Evolutionary conservation across 2,113 vertebrate genomes (phyloP).

Genomic region (Pachyramphus minor): DNA sequence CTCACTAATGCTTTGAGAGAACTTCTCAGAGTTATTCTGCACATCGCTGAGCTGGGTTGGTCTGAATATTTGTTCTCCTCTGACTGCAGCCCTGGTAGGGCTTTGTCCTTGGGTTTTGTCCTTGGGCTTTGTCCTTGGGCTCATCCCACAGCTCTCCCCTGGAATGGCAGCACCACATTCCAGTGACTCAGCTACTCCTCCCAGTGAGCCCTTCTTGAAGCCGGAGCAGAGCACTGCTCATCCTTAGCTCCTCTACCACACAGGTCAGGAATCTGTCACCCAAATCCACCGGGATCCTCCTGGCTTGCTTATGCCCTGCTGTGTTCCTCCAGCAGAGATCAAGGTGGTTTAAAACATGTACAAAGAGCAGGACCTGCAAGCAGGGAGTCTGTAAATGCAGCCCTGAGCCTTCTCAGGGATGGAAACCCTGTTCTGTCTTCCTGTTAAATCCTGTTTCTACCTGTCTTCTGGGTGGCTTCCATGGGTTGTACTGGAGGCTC

Average conservation of each 20-base stretch:
- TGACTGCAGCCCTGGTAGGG: not conserved
- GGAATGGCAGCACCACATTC: not conserved
- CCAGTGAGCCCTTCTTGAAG: not conserved
- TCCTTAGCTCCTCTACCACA: rapidly evolving
- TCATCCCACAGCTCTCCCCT: not conserved
- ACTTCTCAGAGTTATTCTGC: not conserved
- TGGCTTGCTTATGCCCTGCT: not conserved
- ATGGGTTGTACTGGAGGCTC: not conserved
- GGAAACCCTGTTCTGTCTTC: not conserved
- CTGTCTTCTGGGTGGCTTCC: not conserved
- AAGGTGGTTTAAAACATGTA: not conserved
- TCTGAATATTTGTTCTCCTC: not conserved
- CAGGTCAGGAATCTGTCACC: not conserved
- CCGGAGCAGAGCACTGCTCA: not conserved
- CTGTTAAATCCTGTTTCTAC: not conserved
- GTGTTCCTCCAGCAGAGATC: not conserved
- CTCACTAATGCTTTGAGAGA: not conserved
- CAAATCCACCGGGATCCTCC: not conserved
- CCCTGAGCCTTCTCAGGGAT: not conserved
- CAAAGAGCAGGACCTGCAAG: not conserved
- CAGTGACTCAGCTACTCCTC: not conserved
- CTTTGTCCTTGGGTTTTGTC: not conserved
- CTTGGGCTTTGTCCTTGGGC: too few relatives aligned
- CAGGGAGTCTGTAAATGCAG: not conserved
- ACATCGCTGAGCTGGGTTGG: not conserved